phyloP scores from a whole-genome alignment of 92 coral and sea anemone genomes.

The Parazoanthus darwini region DNA sequence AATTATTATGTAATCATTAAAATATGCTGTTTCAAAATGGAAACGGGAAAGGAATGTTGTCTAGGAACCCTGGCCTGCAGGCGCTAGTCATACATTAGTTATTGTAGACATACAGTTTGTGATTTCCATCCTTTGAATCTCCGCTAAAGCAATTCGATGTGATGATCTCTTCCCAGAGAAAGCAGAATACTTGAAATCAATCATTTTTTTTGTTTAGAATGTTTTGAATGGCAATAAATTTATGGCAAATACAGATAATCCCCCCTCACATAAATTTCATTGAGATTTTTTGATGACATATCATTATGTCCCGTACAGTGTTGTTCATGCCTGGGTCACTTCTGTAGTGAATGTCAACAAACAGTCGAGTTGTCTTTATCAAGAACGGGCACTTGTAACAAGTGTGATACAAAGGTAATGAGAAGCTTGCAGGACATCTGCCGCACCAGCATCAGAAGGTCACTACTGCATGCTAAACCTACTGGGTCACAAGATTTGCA shows the following conservation, averaged over 20 bases:
- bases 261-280: too few relatives aligned
- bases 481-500: slow-evolving; percentile 42
- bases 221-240: too few relatives aligned
- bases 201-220: too few relatives aligned
- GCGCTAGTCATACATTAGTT: too few relatives aligned
- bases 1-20: too few relatives aligned
- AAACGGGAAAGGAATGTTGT: not conserved
- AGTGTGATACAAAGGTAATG: slow-evolving; percentile 67
- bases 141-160: too few relatives aligned
- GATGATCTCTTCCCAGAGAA: too few relatives aligned
- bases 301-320: slow-evolving; percentile 52
- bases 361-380: slow-evolving; percentile 43
- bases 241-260: too few relatives aligned
- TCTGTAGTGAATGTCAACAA: slow-evolving; percentile 72
- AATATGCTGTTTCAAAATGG: too few relatives aligned
- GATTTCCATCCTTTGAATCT: too few relatives aligned
- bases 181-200: too few relatives aligned
- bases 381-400: slow-evolving; percentile 61
- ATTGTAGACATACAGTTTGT: too few relatives aligned
- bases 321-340: slow-evolving; percentile 62
- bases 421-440: slow-evolving; percentile 77
- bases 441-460: slow-evolving; percentile 68
- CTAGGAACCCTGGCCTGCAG: not conserved
- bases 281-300: not conserved
- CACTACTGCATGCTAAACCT: slow-evolving; percentile 44